Conservation (phyloP, 2,888 invertebrate genomes). For the Furcula furcula region DNA sequence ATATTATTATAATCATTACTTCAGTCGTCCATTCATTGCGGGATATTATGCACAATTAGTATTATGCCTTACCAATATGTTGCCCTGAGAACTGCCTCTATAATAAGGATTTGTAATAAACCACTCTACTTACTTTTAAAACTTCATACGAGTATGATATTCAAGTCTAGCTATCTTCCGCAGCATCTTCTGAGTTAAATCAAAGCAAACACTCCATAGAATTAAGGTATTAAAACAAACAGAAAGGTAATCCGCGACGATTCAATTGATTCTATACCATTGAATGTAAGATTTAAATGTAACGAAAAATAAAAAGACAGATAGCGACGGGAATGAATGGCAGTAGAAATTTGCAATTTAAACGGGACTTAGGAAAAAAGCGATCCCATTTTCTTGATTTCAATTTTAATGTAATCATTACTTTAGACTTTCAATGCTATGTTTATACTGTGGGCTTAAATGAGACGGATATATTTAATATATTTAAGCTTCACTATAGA, state of each 20-base stretch:
- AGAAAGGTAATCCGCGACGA: constrained; percentile 16
- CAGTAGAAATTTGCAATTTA: constrained; percentile 53
- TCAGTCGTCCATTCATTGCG: too few species aligned
- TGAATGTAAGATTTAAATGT: constrained; percentile 40
- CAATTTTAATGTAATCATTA: constrained; percentile 27
- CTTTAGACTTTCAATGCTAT: constrained; percentile 12
- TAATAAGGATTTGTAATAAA: too few species aligned
- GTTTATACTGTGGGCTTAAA: constrained; percentile 5
- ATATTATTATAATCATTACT: too few species aligned
- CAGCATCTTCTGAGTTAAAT: too few species aligned
- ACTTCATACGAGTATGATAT: too few species aligned
- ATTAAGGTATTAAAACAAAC: constrained; percentile 5
- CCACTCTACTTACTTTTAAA: too few species aligned
- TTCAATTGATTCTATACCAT: constrained; percentile 23
- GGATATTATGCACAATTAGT: too few species aligned
- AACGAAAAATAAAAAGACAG: constrained; percentile 34
- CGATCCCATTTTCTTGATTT: constrained; percentile 41
- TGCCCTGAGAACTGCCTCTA: too few species aligned
- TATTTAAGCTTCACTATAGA: too few species aligned
- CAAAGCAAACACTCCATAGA: neutral
- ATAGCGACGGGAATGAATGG: constrained; percentile 45
- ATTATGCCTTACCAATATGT: too few species aligned
- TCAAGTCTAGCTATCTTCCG: too few species aligned
- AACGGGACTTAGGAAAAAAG: constrained; percentile 43
- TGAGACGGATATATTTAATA: too few species aligned